Evolutionary conservation across 2,888 invertebrate species (phyloP), one percentile per base, ranked within the genome.

Genomic region (Leptopilina myrica): DNA sequence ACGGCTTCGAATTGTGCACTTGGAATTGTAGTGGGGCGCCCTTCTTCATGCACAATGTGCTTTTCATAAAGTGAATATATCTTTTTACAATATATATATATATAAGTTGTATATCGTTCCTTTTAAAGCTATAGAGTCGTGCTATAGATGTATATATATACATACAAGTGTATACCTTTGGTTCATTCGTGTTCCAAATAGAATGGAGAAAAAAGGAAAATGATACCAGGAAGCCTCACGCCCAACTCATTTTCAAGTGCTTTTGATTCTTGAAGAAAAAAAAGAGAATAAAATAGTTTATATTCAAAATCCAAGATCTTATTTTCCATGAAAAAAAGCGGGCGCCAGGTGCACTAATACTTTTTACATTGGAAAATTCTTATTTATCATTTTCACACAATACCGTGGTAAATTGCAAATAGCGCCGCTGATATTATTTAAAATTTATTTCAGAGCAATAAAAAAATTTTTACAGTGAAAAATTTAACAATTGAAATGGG

Each of bases 1-100:
- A 88, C 88, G 87, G 90, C 90, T 89, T 87, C 82, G 84, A 88
- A 89, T 89, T 84, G 85, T 73, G 76, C 69, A 78, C 76, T 76
- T 77, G 73, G 64, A 78, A 77, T 79, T 77, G 83, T 81, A 78
- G 80, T 79, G 78, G 73, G 33, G 33, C 33, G 59, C 20, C 46
- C 49, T 33, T 33, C 33, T 33, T n/a, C 46, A 59, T 26, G 81
- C 83, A 84, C 49, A 49, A 49, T 49, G 82, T 81, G 80, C 79
- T 73, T 73, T 73, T 12, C 80, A 77, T 64, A 43, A 43, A 77
- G 49, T 66, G 78, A 77, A 67, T 33, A 33, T 33, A 33, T 77
- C 76, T 64, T 79, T 43, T 76, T 67, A 79, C 79, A 76, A 76
- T 49, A 49, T 46, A 46, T 9, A 46, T 46, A 46, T 46, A 46